Evolutionary conservation across 2,888 invertebrate genomes (phyloP).

Genomic region (Spilarctia lutea): DNA sequence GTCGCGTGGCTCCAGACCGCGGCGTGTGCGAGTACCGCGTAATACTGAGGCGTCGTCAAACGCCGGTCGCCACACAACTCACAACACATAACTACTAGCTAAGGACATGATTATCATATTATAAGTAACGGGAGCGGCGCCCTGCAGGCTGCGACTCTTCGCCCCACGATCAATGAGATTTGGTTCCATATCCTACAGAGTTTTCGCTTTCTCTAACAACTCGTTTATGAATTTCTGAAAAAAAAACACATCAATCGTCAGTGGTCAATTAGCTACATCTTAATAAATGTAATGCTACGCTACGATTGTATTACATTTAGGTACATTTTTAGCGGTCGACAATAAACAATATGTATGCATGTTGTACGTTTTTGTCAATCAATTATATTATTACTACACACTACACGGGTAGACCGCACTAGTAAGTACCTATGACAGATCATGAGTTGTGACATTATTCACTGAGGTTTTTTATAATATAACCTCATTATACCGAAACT

Average conservation of each 20-base stretch:
- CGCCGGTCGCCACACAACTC: conserved; percentile 18
- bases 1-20: background rate
- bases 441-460: no score
- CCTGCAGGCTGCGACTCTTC: conserved; percentile 24
- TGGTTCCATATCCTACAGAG: conserved; percentile 87
- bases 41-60: conserved; percentile 17
- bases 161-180: conserved; percentile 53
- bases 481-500: no score
- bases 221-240: conserved; percentile 96
- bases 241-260: conserved; percentile 38
- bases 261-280: background rate
- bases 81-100: conserved; percentile 46
- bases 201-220: conserved; percentile 95
- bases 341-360: no score
- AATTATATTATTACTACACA: no score
- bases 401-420: no score
- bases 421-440: no score
- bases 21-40: conserved; percentile 1
- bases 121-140: conserved; percentile 28
- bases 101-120: conserved; percentile 31
- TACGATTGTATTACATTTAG: no score
- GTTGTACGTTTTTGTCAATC: no score
- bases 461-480: no score
- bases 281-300: no score
- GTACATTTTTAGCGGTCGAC: no score